phyloP scores from a whole-genome alignment of 92 coral and sea anemone species.

The Diadumene lineata region DNA sequence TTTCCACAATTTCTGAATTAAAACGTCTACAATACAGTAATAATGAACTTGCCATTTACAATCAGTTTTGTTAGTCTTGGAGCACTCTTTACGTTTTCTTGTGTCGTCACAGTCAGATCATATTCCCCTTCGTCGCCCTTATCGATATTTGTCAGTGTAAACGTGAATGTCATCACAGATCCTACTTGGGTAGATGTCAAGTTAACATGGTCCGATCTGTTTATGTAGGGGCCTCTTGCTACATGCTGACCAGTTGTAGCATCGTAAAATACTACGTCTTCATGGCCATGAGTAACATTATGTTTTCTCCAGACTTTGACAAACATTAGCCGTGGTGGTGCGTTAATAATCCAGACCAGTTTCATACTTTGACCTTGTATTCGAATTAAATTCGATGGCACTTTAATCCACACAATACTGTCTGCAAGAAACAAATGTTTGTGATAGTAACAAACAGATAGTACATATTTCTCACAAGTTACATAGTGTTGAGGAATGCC shows the following conservation, averaged over 20 bases:
- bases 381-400: not conserved
- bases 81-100: not conserved
- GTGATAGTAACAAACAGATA: too few relatives aligned
- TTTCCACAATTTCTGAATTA: too few relatives aligned
- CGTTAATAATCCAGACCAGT: not conserved
- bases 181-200: not conserved
- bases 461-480: not conserved
- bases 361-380: slow-evolving; percentile 6
- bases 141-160: not conserved
- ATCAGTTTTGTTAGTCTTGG: not conserved
- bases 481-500: not conserved
- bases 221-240: not conserved
- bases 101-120: not conserved
- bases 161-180: not conserved
- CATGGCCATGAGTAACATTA: not conserved
- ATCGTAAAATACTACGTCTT: not conserved
- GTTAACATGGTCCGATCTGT: not conserved
- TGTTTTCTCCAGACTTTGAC: not conserved
- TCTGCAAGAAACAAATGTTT: not conserved
- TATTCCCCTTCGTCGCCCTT: not conserved
- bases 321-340: not conserved
- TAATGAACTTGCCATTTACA: not conserved
- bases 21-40: too few relatives aligned
- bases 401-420: not conserved
- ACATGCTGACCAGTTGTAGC: not conserved